These are phyloP conservation scores for Shinisaurus crocodilurus DNA, from an alignment of 2,113 vertebrate genomes.

Conservation along the genomic window DNA sequence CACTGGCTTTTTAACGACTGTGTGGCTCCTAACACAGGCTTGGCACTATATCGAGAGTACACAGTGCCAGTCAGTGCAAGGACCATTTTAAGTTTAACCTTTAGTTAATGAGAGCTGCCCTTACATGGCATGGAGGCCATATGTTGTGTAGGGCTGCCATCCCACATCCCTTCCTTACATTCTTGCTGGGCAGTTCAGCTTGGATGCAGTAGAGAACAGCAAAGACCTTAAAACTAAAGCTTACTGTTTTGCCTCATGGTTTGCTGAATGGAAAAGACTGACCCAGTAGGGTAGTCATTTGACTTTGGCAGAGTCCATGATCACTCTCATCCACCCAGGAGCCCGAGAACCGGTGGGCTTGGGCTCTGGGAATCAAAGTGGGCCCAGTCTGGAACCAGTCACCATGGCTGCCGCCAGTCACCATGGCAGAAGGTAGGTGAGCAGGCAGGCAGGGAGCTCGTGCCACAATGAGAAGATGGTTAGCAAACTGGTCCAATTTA, in stretches of 20 bases:
- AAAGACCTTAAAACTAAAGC: background rate
- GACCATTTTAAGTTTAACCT: background rate
- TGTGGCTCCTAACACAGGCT: background rate
- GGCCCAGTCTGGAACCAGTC: background rate
- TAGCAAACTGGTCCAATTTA: too few species aligned
- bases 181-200: background rate
- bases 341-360: too few species aligned
- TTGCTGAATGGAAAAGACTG: background rate
- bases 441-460: background rate
- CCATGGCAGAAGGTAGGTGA: background rate
- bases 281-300: background rate
- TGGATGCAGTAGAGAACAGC: background rate
- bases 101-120: background rate
- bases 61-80: background rate
- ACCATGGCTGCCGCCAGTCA: background rate
- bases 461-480: background rate
- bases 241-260: background rate
- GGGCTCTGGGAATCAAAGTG: background rate
- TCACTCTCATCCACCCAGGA: background rate
- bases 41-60: too few species aligned
- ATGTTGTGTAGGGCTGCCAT: background rate
- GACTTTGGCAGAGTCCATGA: background rate
- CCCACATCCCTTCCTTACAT: background rate
- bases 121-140: background rate
- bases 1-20: too few species aligned